Conservation (phyloP, 1,140 invertebrate genomes). For the Zophobas atratus region DNA sequence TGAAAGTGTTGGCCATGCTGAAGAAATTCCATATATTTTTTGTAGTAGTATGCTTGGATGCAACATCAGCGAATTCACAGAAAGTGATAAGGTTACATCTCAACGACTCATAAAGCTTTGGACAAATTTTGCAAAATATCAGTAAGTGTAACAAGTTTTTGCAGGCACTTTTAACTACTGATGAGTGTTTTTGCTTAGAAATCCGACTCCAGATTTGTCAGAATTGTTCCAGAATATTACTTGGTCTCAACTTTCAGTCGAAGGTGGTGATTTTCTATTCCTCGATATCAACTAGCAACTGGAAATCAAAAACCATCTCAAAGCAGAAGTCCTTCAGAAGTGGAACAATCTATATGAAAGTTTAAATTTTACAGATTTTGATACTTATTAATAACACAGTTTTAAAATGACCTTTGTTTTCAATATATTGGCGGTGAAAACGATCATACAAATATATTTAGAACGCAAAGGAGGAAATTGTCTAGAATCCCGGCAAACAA, state of each 20-base stretch:
- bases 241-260: background rate
- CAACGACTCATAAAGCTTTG: slow-evolving; percentile 41
- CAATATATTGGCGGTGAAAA: too few relatives aligned
- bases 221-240: slow-evolving; percentile 13
- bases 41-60: background rate
- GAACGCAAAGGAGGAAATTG: too few relatives aligned
- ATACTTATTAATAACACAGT: background rate
- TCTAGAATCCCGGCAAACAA: too few relatives aligned
- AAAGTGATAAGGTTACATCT: slow-evolving; percentile 32
- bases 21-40: slow-evolving; percentile 44
- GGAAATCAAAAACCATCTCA: background rate
- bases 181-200: background rate
- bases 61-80: slow-evolving; percentile 9
- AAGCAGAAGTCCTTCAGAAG: background rate
- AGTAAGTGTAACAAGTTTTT: slow-evolving; percentile 20
- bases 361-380: background rate
- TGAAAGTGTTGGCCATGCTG: slow-evolving; percentile 47
- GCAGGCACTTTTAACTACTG: background rate
- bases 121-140: slow-evolving; percentile 50
- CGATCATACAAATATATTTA: too few relatives aligned
- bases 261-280: background rate
- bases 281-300: background rate
- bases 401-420: too few relatives aligned
- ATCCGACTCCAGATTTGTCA: background rate
- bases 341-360: background rate